Percentiles rank a stretch among this genome's conserved stretches.
These are phyloP conservation scores for Argya squamiceps DNA, from an alignment of 2,797 vertebrate species.

Conservation along the genomic window DNA sequence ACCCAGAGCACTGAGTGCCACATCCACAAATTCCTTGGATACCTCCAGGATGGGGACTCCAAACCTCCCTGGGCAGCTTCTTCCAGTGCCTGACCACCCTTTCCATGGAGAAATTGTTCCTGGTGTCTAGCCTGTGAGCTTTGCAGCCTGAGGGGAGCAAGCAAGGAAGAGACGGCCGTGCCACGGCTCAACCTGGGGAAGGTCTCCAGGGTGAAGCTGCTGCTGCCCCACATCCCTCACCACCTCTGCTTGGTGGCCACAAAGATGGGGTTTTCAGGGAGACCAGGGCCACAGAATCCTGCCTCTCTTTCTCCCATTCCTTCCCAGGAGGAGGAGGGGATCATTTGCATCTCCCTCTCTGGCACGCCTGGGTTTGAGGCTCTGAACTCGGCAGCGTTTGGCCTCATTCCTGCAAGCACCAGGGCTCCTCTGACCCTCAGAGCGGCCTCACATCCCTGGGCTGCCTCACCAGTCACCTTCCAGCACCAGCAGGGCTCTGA, in stretches of 20 bases:
- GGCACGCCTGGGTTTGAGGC: not conserved
- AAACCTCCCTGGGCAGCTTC: not conserved
- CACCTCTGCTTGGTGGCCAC: not conserved
- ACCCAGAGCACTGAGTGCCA: not conserved
- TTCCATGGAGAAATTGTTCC: not conserved
- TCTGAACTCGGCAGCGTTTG: not conserved
- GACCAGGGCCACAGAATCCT: not conserved
- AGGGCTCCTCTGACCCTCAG: not conserved
- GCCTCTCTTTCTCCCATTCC: not conserved
- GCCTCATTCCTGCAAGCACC: not conserved
- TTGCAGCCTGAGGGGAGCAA: not conserved
- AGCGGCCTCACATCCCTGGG: not conserved
- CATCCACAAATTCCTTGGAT: not conserved
- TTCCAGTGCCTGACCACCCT: not conserved
- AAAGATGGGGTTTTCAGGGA: not conserved
- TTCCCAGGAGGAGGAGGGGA: not conserved
- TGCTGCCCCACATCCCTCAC: not conserved
- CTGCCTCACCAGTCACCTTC: not conserved
- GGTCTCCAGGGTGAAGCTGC: not conserved
- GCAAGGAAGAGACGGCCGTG: fast-evolving
- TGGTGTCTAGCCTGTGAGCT: not conserved
- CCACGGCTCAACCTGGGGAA: fast-evolving
- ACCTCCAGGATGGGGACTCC: not conserved
- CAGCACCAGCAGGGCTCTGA: not conserved
- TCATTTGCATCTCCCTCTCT: not conserved